Evolutionary conservation across 2,797 vertebrate genomes (phyloP).

Genomic region (Botia almorhae): DNA sequence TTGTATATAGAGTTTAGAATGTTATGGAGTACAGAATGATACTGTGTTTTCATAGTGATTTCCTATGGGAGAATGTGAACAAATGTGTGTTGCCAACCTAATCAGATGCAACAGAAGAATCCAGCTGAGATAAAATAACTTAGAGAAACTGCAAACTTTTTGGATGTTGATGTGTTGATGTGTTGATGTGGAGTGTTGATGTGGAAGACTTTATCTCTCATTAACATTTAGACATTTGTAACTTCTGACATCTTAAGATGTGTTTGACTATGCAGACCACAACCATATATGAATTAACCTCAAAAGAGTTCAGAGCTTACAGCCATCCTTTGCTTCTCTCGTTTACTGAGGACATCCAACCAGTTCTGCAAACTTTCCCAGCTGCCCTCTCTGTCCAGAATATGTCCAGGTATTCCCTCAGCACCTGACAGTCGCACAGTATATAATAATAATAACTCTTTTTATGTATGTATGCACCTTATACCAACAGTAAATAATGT

Average conservation of each 20-base stretch:
- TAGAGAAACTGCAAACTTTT: too few species aligned
- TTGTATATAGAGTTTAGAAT: conserved; percentile 9
- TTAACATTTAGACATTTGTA: too few species aligned
- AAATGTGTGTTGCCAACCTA: conserved; percentile 96
- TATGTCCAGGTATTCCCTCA: conserved; percentile 94
- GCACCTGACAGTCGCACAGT: conserved; percentile 76
- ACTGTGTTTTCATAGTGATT: conserved; percentile 97
- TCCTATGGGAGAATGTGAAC: conserved; percentile 97
- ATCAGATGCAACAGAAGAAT: conserved; percentile 35
- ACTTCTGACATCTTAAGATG: conserved; percentile 19
- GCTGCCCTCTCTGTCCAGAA: conserved; percentile 91
- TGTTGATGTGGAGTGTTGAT: too few species aligned
- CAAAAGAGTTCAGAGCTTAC: conserved; percentile 73
- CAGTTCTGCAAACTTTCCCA: conserved; percentile 96
- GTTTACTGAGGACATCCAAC: conserved; percentile 98
- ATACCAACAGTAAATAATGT: not conserved
- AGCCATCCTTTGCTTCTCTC: conserved; percentile 98
- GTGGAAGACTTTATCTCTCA: too few species aligned
- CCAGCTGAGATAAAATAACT: conserved; percentile 22
- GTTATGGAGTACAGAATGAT: not conserved
- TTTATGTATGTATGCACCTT: not conserved
- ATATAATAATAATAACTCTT: not conserved
- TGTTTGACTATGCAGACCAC: not conserved
- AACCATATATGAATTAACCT: not conserved
- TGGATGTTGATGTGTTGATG: too few species aligned